Conservation (phyloP, 2,113 vertebrate genomes). For the Larimichthys polyactis region DNA sequence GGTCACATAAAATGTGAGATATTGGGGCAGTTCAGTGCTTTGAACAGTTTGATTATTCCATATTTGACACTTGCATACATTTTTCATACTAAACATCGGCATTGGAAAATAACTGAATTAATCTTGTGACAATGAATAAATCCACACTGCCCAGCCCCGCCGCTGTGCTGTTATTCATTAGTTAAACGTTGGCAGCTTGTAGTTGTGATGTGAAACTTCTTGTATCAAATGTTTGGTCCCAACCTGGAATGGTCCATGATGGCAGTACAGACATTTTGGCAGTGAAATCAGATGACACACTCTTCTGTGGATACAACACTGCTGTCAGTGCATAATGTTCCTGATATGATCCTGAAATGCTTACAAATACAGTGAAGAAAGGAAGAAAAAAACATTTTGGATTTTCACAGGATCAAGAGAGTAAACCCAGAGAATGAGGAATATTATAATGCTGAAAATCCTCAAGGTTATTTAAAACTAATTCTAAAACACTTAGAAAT, state of each 20-base stretch:
- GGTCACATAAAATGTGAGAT: background rate
- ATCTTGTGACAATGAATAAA: background rate
- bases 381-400: background rate
- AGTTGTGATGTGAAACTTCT: constrained; percentile 17
- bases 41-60: background rate
- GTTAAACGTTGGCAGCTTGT: constrained; percentile 19
- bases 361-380: background rate
- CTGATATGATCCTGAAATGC: constrained; percentile 10
- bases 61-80: background rate
- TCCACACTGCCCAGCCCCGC: background rate
- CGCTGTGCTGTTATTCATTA: constrained; percentile 29
- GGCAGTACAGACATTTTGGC: constrained; percentile 71
- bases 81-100: background rate
- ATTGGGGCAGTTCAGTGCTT: background rate
- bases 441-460: background rate
- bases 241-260: constrained; percentile 41
- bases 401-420: background rate
- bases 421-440: constrained; percentile 16
- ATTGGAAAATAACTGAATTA: background rate
- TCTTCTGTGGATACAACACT: background rate
- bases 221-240: constrained; percentile 62
- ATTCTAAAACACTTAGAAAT: background rate
- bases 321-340: constrained; percentile 11
- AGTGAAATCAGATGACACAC: constrained; percentile 54
- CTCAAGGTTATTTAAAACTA: background rate